phyloP scores from a whole-genome alignment of 1,140 invertebrate species.

The Nasonia giraulti region DNA sequence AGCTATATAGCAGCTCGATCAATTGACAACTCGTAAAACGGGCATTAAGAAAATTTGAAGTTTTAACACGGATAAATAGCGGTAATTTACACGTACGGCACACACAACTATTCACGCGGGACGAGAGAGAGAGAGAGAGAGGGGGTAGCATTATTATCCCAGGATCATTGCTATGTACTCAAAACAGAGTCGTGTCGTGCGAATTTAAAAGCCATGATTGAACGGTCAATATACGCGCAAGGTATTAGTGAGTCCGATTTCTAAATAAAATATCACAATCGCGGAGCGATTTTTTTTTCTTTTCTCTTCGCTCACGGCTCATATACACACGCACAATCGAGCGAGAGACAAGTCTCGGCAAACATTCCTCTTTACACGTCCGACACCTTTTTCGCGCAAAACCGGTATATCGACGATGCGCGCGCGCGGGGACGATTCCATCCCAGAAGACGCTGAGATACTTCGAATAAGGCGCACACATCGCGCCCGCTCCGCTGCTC shows the following conservation, averaged over 20 bases:
- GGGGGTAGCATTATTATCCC: background rate
- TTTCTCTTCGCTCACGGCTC: too few relatives aligned
- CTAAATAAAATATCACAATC: background rate
- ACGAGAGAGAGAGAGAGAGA: too few relatives aligned
- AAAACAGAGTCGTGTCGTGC: background rate
- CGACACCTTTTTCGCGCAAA: background rate
- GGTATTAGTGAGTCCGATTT: background rate
- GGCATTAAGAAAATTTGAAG: conserved; percentile 1
- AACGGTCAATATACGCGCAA: background rate
- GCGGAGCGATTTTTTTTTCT: background rate
- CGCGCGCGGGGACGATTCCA: background rate
- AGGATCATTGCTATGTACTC: background rate
- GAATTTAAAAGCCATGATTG: conserved; percentile 4
- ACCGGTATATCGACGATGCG: background rate
- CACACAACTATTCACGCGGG: background rate
- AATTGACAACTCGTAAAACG: background rate
- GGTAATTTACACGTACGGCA: background rate
- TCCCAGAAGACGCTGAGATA: conserved; percentile 27
- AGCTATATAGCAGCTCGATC: background rate
- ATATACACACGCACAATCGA: background rate
- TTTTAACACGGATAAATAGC: background rate
- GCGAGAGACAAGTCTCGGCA: background rate
- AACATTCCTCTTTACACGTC: background rate
- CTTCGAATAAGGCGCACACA: conserved; percentile 14
- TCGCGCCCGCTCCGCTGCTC: background rate